A percentile compares a stretch with the other conserved stretches of the same genome.
Evolutionary conservation across 1,140 invertebrate genomes (phyloP).

Genomic region (Zaprionus africanus): DNA sequence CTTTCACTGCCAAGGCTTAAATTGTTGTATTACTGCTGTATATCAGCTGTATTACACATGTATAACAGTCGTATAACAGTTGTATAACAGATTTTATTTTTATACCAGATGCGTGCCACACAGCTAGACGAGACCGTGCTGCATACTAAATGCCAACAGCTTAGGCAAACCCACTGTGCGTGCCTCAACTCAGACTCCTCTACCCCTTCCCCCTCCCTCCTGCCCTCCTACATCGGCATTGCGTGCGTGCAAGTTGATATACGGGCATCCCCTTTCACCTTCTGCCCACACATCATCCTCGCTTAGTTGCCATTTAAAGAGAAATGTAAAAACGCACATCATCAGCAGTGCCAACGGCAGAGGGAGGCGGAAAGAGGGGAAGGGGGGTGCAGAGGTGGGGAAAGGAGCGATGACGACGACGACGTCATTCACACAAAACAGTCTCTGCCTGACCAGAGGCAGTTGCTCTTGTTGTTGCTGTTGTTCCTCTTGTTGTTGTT

Average conservation of each 20-base stretch:
- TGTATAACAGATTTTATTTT: slow-evolving; percentile 3
- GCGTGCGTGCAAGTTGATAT: slow-evolving; percentile 64
- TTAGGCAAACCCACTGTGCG: slow-evolving; percentile 30
- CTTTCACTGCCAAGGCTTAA: too few relatives aligned
- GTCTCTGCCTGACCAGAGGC: slow-evolving; percentile 59
- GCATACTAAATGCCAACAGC: background rate
- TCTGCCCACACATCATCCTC: slow-evolving; percentile 10
- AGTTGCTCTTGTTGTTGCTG: slow-evolving; percentile 9
- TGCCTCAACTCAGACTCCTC: slow-evolving; percentile 12
- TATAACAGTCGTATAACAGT: background rate
- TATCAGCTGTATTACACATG: background rate
- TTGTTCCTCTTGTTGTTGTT: background rate
- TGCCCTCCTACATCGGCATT: background rate
- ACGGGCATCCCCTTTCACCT: slow-evolving; percentile 19
- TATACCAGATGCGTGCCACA: background rate
- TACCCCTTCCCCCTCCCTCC: background rate
- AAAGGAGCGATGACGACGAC: slow-evolving; percentile 17
- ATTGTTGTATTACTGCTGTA: background rate
- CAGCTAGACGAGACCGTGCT: background rate
- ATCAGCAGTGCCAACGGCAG: slow-evolving; percentile 28
- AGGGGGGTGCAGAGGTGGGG: background rate
- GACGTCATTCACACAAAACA: slow-evolving; percentile 66
- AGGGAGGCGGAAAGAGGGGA: background rate
- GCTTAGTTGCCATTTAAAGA: slow-evolving; percentile 52
- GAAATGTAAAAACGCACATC: slow-evolving; percentile 56